Evolutionary conservation across 1,140 invertebrate genomes (phyloP).

Genomic region (Trichogramma pretiosum): DNA sequence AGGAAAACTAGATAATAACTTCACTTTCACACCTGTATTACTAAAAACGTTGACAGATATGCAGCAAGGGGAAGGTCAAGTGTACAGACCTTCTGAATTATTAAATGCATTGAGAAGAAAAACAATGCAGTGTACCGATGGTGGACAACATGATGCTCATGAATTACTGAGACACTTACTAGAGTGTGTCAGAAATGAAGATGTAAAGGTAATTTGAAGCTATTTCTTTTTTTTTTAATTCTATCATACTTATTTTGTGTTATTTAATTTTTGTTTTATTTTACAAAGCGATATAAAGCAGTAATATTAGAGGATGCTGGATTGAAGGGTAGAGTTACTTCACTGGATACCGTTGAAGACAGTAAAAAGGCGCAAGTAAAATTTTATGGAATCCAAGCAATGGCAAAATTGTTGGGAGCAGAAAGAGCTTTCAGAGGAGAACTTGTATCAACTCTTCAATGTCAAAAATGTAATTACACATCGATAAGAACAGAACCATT

Average conservation of each 20-base stretch:
- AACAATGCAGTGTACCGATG: conserved; percentile 79
- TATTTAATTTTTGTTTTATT: conserved; percentile 1
- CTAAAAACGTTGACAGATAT: conserved; percentile 38
- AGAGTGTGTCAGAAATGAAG: conserved; percentile 62
- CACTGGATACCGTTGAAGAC: conserved; percentile 62
- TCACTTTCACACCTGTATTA: conserved; percentile 47
- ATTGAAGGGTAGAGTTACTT: conserved; percentile 56
- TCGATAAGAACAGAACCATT: conserved; percentile 86
- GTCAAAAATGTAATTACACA: conserved; percentile 77
- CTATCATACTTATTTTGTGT: background rate
- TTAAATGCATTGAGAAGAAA: conserved; percentile 69
- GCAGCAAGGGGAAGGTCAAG: conserved; percentile 44
- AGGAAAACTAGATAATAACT: conserved; percentile 62
- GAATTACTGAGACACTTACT: conserved; percentile 84
- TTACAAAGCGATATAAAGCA: conserved; percentile 63
- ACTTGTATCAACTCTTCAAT: conserved; percentile 80
- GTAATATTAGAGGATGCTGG: conserved; percentile 66
- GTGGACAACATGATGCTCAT: conserved; percentile 93
- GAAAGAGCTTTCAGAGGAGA: conserved; percentile 80
- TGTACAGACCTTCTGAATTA: conserved; percentile 62
- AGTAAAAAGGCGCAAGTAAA: conserved; percentile 62
- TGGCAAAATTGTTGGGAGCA: conserved; percentile 66
- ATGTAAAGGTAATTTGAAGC: conserved; percentile 30
- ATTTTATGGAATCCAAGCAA: conserved; percentile 74
- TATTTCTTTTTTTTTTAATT: conserved; percentile 4